Evolutionary conservation across 2,797 vertebrate genomes (phyloP).

Genomic region (Manis javanica): DNA sequence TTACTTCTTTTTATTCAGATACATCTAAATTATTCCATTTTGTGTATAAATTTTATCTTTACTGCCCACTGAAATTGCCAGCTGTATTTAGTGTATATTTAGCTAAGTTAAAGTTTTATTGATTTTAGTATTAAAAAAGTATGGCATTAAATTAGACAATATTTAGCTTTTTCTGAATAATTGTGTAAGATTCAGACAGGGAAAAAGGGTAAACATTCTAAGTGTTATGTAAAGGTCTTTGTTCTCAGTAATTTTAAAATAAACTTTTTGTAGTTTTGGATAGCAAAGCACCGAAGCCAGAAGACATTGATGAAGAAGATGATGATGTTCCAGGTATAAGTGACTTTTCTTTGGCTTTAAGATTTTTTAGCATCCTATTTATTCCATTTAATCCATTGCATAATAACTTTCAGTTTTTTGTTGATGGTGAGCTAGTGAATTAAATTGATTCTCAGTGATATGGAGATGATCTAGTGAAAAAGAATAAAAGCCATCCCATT

Average conservation of each 20-base stretch:
- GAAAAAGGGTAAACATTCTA: background rate
- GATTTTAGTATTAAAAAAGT: conserved; percentile 54
- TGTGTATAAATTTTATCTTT: conserved; percentile 45
- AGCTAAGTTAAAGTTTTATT: conserved; percentile 57
- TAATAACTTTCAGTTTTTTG: conserved; percentile 54
- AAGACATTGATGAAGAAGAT: conserved; percentile 98
- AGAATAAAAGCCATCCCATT: conserved; percentile 9
- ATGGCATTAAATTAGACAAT: conserved; percentile 1
- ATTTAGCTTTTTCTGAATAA: conserved; percentile 47
- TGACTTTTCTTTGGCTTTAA: background rate
- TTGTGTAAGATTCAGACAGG: conserved; percentile 36
- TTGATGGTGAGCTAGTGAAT: conserved; percentile 24
- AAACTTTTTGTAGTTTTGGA: conserved; percentile 91
- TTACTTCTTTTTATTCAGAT: conserved; percentile 27
- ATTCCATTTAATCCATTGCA: conserved; percentile 26
- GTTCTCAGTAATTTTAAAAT: conserved; percentile 59
- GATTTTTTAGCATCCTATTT: conserved; percentile 32
- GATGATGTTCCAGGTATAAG: conserved; percentile 96
- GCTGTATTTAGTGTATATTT: background rate
- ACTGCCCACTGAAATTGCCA: background rate
- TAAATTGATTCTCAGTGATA: conserved; percentile 41
- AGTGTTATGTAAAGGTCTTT: conserved; percentile 31
- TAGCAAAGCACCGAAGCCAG: conserved; percentile 95
- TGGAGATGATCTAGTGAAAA: conserved; percentile 21
- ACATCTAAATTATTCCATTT: conserved; percentile 52